Base-by-base conservation (phyloP, 2,113 vertebrate species). In the Cheilinus undulatus region DNA sequence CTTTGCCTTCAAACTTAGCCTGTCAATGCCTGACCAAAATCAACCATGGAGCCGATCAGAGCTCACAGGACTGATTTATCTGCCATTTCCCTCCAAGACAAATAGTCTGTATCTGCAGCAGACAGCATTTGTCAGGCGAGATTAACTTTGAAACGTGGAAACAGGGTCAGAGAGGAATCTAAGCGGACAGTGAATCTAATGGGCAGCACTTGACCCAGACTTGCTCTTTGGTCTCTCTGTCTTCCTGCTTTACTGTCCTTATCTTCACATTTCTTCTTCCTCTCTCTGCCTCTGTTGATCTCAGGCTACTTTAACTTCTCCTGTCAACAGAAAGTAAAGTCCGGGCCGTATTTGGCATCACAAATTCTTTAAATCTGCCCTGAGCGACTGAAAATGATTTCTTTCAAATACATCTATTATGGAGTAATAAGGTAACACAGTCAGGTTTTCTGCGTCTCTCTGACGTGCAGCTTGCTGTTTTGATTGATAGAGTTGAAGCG, bases 91-190 rank as follows among this genome's bases (percentile, higher is more conserved):
- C 73, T 70, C 46, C 24, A 5, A 53, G 80, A 60, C 48, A 5
- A 63, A 54, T 68, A 72, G 73, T 76, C 65, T 73, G 65, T 62
- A 65, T 57, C 65, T 20, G 76, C 66, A 58, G 20, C 76, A 45
- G 38, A 49, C 45, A 66, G 22, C 30, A 2, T 54, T 73, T 73
- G 82, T 70, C 78, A 60, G 1, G 38, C 19, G 53, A 52, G 50
- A 82, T 82, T 66, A 76, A 63, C 7, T 48, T 19, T 43, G 66
- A 72, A 23, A 36, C 11, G 4, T 19, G 40, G 12, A 6, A 19
- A 15, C 0, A 20, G 22, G 40, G 20, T 38, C 30, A 45, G 30
- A 5, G 24, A 49, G 5, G 49, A 58, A 45, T 73, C 43, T 28
- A 34, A 59, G 59, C 42, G 7, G 46, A n/a, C 32, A 27, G 50